Base-by-base conservation (phyloP, 2,113 vertebrate species). In the Periophthalmodon schlosseri region DNA sequence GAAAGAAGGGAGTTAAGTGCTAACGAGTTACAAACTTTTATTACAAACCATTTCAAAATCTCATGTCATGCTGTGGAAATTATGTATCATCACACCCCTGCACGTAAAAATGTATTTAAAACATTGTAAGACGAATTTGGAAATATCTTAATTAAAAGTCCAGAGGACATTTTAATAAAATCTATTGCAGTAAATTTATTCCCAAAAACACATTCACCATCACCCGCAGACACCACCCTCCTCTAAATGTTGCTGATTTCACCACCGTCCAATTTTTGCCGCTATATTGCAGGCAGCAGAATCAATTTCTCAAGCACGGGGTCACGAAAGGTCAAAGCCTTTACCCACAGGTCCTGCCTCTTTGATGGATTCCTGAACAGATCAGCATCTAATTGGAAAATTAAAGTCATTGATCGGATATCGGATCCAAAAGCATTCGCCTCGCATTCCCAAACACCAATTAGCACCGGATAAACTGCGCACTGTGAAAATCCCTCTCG, bases 331-430 rank as follows among this genome's bases (percentile, higher is more conserved):
- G 82, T 81, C 82, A 73, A 2, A 44, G 73, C 54, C 83, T 54
- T 74, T 68, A 52, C 69, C 44, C 28, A 56, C 60, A 73, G 56
- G 74, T 77, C 54, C 56, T 46, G 54, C 60, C 61, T 39, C 63
- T 78, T 70, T 84, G 79, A 83, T 64, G 2, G 70, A 82, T 86
- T 87, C 73, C 73, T 79, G 67, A 60, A 79, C 68, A 78, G 46
- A 89, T 82, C 81, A 63, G 70, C 57, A 67, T 79, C 78, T 91
- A 87, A 91, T 89, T 92, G 85, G 88, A 89, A 87, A 91, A 88
- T 88, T 85, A 82, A 82, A 86, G 78, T 39, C 73, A 86, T 85
- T 81, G 84, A 92, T 88, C 66, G 73, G 58, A 69, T 80, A 70
- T 49, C 80, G 81, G 85, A 75, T 80, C 52, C 36, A 81, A 54